Base-by-base conservation (phyloP, 2,888 invertebrate genomes). In the Agonum fuliginosum region DNA sequence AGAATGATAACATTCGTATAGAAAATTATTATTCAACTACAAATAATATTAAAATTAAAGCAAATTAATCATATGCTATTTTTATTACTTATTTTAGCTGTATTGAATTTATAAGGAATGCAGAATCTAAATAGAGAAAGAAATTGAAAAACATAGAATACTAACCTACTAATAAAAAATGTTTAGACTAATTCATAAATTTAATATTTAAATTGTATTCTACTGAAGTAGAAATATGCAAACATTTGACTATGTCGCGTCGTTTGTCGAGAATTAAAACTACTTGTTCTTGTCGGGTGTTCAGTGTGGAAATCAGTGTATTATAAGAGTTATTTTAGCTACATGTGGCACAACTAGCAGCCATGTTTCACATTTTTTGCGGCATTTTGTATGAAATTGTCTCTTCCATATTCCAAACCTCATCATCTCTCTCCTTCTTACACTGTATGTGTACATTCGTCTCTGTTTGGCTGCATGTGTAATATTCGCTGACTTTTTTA, bases 401-500 rank as follows among this genome's bases (percentile, higher is more conserved):
- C 58, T 62, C 30, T 30, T 62, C 17, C 58, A 62, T 62, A 62
- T 62, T 62, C 58, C 54, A 24, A 17, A n/a, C 24, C 30, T 14
- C 46, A 14, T n/a, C 30, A 27, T 62, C 58, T 62, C 58, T 62
- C 14, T 62, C 30, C 58, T 30, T 17, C 58, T 10, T 27, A 3
- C 14, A 8, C 14, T 8, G 17, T 62, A 14, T 62, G 14, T 30
- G 19, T 27, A 14, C 58, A 17, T 62, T 24, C 17, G 30, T 62
- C 58, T 62, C 58, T 30, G 27, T 62, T 27, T 6, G 30, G 6
- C 46, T 70, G 51, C 30, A 72, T 72, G 72, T 72, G 37, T 72
- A 72, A 54, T 72, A 70, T 69, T 69, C 48, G 54, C 37, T 34
- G 72, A 70, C 3, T 46, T 41, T 41, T 70, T 46, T 70, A 69